These are phyloP conservation scores for Oostethus manadensis DNA, from an alignment of 2,113 vertebrate species.

Conservation along the genomic window DNA sequence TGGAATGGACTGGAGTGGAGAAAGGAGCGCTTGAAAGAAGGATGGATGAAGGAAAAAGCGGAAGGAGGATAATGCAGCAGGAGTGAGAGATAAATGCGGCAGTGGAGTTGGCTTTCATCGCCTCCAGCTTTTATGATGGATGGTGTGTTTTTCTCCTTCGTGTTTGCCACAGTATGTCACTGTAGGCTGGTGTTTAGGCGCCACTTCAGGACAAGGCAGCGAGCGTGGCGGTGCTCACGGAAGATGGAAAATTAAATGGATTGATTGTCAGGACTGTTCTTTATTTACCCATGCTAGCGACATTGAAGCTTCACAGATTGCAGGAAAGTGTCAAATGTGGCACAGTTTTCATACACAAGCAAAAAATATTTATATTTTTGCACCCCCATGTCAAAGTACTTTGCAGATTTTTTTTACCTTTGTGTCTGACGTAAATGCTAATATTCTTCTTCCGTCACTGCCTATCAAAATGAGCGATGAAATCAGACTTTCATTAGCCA, in stretches of 20 bases:
- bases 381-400: too few species aligned
- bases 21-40: slow-evolving; percentile 8
- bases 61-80: slow-evolving; percentile 37
- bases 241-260: background rate
- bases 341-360: too few species aligned
- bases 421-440: too few species aligned
- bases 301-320: background rate
- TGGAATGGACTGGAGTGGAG: slow-evolving; percentile 10
- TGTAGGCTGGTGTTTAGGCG: slow-evolving; percentile 20
- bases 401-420: too few species aligned
- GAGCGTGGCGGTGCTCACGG: slow-evolving; percentile 3
- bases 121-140: slow-evolving; percentile 46
- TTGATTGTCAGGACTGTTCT: background rate
- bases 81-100: slow-evolving; percentile 33
- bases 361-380: too few species aligned
- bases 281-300: background rate
- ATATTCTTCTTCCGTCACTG: too few species aligned
- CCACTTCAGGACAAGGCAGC: slow-evolving; percentile 15
- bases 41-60: slow-evolving; percentile 16
- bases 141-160: slow-evolving; percentile 38
- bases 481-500: too few species aligned
- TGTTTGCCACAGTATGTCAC: slow-evolving; percentile 13
- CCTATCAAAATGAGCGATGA: too few species aligned
- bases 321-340: background rate
- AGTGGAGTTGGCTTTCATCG: slow-evolving; percentile 22